phyloP scores from a whole-genome alignment of 2,888 invertebrate genomes.

The Agrotis ipsilon region DNA sequence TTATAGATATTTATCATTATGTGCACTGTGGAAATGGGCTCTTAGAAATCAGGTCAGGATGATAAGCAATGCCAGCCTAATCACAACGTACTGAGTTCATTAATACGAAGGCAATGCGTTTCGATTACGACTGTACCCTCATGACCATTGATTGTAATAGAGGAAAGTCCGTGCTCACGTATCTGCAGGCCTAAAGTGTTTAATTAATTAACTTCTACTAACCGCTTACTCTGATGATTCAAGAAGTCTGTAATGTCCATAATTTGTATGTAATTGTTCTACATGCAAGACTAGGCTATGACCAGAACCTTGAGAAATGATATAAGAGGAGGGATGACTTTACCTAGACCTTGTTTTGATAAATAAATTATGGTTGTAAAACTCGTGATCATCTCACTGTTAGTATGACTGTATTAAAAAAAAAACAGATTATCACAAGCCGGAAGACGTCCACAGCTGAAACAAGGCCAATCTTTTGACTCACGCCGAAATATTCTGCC shows the following conservation, averaged over 20 bases:
- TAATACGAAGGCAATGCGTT: slow-evolving; percentile 22
- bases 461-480: no score
- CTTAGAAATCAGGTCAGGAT: slow-evolving; percentile 17
- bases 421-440: background rate
- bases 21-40: background rate
- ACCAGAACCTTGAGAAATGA: no score
- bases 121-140: slow-evolving; percentile 15
- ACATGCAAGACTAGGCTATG: no score
- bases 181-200: background rate
- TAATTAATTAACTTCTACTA: no score
- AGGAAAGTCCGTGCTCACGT: slow-evolving; percentile 2
- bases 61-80: slow-evolving; percentile 26
- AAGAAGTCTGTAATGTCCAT: no score
- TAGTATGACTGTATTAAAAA: background rate
- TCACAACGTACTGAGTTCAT: slow-evolving; percentile 24
- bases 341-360: no score
- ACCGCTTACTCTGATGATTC: no score
- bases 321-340: no score
- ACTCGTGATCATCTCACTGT: background rate
- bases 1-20: no score
- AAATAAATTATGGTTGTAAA: background rate
- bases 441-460: no score
- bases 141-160: slow-evolving; percentile 7
- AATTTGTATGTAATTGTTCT: no score
- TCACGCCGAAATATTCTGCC: no score